Conservation (phyloP, 2,888 invertebrate genomes). For the Choristoneura rosaceana region DNA sequence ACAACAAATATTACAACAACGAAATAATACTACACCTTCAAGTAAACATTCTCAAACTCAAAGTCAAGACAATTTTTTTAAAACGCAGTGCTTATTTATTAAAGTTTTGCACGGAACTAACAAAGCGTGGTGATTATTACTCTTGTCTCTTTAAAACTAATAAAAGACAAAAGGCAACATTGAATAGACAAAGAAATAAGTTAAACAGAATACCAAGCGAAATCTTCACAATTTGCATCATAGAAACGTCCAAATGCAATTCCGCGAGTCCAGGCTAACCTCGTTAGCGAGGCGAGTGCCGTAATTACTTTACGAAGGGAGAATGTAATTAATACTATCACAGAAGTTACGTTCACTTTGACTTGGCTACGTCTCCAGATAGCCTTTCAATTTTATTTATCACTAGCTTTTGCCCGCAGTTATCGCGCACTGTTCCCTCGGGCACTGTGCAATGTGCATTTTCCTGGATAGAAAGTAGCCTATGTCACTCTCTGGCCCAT, state of each 20-base stretch:
- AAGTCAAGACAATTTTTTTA: too few species aligned
- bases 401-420: not conserved
- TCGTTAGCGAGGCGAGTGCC: conserved; percentile 26
- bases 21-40: too few species aligned
- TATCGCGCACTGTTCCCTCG: too few species aligned
- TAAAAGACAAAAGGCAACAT: not conserved
- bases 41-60: too few species aligned
- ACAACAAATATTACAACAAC: too few species aligned
- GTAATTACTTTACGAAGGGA: conserved; percentile 35
- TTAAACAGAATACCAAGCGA: not conserved
- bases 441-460: too few species aligned
- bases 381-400: not conserved
- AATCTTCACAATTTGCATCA: conserved; percentile 4
- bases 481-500: too few species aligned
- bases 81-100: too few species aligned
- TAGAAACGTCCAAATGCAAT: conserved; percentile 29
- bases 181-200: not conserved
- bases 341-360: not conserved
- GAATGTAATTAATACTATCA: conserved; percentile 2
- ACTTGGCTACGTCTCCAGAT: not conserved
- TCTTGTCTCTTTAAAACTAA: too few species aligned
- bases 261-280: conserved; percentile 21
- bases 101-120: too few species aligned
- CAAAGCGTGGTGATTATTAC: too few species aligned
- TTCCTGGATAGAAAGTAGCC: too few species aligned